Evolutionary conservation across 2,888 invertebrate genomes (phyloP).

Genomic region (Lasioglossum zephyrum): DNA sequence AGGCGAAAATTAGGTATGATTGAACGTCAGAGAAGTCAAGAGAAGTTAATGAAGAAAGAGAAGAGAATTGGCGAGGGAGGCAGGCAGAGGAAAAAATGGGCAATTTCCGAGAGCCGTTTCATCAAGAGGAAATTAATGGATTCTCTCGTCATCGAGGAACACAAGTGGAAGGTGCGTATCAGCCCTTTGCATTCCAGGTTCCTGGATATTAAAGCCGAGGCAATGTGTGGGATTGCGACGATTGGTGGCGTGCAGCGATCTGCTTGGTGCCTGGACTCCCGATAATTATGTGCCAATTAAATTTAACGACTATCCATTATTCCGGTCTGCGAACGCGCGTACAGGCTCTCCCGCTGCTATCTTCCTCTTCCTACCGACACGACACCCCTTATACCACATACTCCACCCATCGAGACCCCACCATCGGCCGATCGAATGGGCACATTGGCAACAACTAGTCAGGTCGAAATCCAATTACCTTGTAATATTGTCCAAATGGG

Average conservation of each 20-base stretch:
- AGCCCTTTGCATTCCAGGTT: constrained; percentile 64
- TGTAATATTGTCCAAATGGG: constrained; percentile 76
- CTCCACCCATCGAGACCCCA: constrained; percentile 19
- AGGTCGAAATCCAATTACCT: constrained; percentile 81
- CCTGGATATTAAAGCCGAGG: constrained; percentile 76
- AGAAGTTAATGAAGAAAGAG: neutral
- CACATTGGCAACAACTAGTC: constrained; percentile 67
- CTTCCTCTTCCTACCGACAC: constrained; percentile 53
- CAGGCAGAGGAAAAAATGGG: constrained; percentile 25
- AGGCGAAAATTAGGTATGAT: neutral
- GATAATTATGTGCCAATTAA: constrained; percentile 83
- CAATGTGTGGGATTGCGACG: constrained; percentile 70
- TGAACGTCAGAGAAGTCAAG: neutral
- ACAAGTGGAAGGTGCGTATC: constrained; percentile 46
- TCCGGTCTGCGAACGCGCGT: constrained; percentile 71
- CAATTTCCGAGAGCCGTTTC: constrained; percentile 67
- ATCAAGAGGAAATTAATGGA: constrained; percentile 54
- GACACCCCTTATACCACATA: constrained; percentile 44
- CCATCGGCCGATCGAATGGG: constrained; percentile 45
- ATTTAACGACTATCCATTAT: constrained; percentile 82
- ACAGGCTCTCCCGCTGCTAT: constrained; percentile 35
- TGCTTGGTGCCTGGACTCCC: constrained; percentile 65
- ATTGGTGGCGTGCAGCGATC: constrained; percentile 70
- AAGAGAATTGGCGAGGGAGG: neutral
- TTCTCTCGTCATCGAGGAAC: constrained; percentile 35